These are phyloP conservation scores for Porites rus DNA, from an alignment of 92 coral and sea anemone species.

Conservation along the genomic window DNA sequence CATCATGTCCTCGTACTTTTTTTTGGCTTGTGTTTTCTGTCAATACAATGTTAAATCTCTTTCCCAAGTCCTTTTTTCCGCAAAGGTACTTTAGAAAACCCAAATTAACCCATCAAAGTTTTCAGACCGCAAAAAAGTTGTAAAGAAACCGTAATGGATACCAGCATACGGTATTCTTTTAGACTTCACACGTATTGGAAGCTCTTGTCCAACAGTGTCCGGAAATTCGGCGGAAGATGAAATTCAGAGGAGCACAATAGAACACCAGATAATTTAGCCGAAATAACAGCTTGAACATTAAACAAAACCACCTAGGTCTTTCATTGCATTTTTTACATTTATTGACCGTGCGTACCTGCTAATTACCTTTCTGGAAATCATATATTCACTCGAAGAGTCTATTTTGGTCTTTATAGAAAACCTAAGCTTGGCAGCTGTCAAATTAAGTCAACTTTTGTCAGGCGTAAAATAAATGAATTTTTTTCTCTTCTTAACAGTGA, in stretches of 20 bases:
- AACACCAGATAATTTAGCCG: slow-evolving; percentile 1
- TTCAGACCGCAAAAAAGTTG: not conserved
- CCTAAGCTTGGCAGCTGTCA: slow-evolving; percentile 68
- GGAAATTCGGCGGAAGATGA: slow-evolving; percentile 37
- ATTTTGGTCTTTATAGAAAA: slow-evolving; percentile 72
- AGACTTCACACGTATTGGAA: slow-evolving; percentile 13
- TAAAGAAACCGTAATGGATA: not conserved
- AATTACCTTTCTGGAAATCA: slow-evolving; percentile 38
- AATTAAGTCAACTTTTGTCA: slow-evolving; percentile 62
- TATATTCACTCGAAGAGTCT: slow-evolving; percentile 49
- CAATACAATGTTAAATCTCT: not conserved
- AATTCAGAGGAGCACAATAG: not conserved
- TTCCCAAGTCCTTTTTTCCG: not conserved
- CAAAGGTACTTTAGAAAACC: too few relatives aligned
- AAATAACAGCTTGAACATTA: slow-evolving; percentile 16
- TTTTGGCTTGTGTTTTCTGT: too few relatives aligned
- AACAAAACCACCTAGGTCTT: slow-evolving; percentile 6
- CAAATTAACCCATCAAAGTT: not conserved
- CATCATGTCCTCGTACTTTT: too few relatives aligned
- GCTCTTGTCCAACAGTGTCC: not conserved
- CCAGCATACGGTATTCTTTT: not conserved
- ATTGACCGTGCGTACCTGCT: slow-evolving; percentile 8
- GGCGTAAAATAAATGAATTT: slow-evolving; percentile 78
- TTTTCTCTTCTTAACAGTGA: slow-evolving; percentile 65
- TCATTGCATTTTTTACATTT: not conserved